phyloP scores from a whole-genome alignment of 1,140 invertebrate genomes.

The Tribolium castaneum region DNA sequence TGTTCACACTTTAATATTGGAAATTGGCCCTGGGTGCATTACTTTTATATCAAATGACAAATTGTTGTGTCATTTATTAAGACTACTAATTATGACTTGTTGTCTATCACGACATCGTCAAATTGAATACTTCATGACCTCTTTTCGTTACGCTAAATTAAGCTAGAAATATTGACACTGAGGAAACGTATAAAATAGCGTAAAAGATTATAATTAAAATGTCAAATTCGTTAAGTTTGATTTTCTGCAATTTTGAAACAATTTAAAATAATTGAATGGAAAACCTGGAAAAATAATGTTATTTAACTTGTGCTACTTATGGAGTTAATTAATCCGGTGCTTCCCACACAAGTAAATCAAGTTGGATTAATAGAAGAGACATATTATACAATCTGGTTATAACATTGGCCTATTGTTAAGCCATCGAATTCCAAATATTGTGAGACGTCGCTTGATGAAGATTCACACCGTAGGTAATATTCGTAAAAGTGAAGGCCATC shows the following conservation, averaged over 20 bases:
- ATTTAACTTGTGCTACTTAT: not conserved
- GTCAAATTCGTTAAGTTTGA: too few relatives aligned
- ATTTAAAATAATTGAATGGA: too few relatives aligned
- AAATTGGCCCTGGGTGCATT: not conserved
- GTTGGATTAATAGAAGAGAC: not conserved
- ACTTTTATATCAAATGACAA: not conserved
- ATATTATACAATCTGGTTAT: not conserved
- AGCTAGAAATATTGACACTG: too few relatives aligned
- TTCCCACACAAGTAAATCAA: not conserved
- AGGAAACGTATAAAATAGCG: too few relatives aligned
- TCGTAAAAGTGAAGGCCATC: not conserved
- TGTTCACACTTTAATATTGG: too few relatives aligned
- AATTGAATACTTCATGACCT: not conserved
- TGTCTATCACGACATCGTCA: not conserved
- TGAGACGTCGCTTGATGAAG: not conserved
- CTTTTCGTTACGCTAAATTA: not conserved
- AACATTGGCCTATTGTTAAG: slow-evolving; percentile 8
- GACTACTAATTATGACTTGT: not conserved
- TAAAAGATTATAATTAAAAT: too few relatives aligned
- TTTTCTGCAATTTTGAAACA: too few relatives aligned
- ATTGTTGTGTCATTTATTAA: not conserved
- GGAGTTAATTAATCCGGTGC: not conserved
- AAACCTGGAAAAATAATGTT: not conserved
- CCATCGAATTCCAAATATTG: slow-evolving; percentile 16
- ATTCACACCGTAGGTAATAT: not conserved